Percentiles rank a stretch among this genome's conserved stretches.
phyloP scores from a whole-genome alignment of 2,888 invertebrate genomes.

The Halictus quadricinctus region DNA sequence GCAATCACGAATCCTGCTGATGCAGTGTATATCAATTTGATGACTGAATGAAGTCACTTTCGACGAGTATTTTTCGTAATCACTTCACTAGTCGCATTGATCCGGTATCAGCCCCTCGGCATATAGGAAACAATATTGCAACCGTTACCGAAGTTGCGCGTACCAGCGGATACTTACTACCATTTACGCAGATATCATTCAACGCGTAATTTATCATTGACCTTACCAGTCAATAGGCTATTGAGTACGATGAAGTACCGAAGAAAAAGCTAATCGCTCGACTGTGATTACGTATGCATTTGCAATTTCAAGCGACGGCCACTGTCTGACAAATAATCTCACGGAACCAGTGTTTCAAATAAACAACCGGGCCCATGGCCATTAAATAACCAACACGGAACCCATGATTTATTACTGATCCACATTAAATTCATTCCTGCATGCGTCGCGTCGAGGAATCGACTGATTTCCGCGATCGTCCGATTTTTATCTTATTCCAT shows the following conservation, averaged over 20 bases:
- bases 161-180: conserved; percentile 17
- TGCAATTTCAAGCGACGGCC: background rate
- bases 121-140: background rate
- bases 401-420: background rate
- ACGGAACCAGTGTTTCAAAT: background rate
- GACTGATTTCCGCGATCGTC: background rate
- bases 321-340: background rate
- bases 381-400: background rate
- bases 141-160: background rate
- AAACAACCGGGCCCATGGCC: background rate
- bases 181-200: conserved; percentile 20
- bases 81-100: conserved; percentile 14
- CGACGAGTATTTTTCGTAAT: conserved; percentile 3
- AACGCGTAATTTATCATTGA: conserved; percentile 18
- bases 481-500: background rate
- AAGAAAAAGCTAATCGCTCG: conserved; percentile 25
- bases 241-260: background rate
- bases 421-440: background rate
- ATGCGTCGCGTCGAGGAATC: background rate
- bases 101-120: background rate
- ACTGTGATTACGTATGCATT: background rate
- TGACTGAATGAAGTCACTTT: background rate
- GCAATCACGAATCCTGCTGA: background rate
- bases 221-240: conserved; percentile 33
- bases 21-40: background rate